phyloP scores from a whole-genome alignment of 2,888 invertebrate genomes.

The Archips xylosteana region DNA sequence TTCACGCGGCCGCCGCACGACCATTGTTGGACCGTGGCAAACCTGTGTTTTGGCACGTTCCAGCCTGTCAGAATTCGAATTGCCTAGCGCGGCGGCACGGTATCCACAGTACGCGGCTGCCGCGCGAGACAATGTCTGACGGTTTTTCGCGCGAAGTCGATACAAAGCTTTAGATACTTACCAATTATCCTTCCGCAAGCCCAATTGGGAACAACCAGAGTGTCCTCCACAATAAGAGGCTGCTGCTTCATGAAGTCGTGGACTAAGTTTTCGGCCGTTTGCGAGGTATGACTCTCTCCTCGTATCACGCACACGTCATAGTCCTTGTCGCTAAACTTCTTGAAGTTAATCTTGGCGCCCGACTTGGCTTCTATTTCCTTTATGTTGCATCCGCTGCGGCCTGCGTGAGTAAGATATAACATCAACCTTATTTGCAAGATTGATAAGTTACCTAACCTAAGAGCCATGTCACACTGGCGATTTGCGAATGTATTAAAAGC shows the following conservation, averaged over 20 bases:
- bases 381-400: slow-evolving; percentile 91
- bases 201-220: slow-evolving; percentile 88
- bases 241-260: slow-evolving; percentile 89
- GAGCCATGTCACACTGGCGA: too few relatives aligned
- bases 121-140: too few relatives aligned
- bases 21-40: too few relatives aligned
- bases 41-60: too few relatives aligned
- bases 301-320: slow-evolving; percentile 89
- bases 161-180: slow-evolving; percentile 45
- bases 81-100: too few relatives aligned
- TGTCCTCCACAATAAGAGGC: slow-evolving; percentile 88
- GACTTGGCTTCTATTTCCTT: slow-evolving; percentile 91
- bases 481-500: too few relatives aligned
- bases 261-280: slow-evolving; percentile 89
- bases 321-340: slow-evolving; percentile 83
- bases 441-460: too few relatives aligned
- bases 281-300: slow-evolving; percentile 88
- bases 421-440: neutral
- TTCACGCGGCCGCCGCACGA: too few relatives aligned
- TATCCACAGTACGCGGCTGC: too few relatives aligned
- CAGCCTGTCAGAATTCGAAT: too few relatives aligned
- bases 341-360: slow-evolving; percentile 86
- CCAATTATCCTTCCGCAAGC: slow-evolving; percentile 91
- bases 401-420: slow-evolving; percentile 54
- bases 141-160: too few relatives aligned